phyloP scores from a whole-genome alignment of 2,888 invertebrate genomes.

The Acanthosepion esculentum region DNA sequence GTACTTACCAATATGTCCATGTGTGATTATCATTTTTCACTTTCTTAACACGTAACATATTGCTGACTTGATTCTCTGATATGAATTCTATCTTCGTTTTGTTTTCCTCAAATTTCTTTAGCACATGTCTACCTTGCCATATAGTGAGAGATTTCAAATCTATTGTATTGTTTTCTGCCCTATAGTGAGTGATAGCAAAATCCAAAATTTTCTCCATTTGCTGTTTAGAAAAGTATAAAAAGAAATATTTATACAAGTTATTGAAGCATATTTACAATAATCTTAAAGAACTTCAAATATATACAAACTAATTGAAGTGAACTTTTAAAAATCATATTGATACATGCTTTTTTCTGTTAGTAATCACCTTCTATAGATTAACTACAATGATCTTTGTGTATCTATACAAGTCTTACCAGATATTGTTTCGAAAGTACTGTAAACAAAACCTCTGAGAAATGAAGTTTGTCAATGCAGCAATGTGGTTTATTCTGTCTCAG shows the following conservation, averaged over 20 bases:
- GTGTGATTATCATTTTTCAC: background rate
- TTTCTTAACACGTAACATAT: background rate
- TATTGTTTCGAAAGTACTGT: too few relatives aligned
- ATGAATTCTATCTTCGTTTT: background rate
- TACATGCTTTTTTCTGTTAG: too few relatives aligned
- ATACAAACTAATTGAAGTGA: too few relatives aligned
- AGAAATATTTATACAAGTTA: background rate
- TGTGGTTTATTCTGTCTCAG: too few relatives aligned
- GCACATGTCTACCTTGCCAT: background rate
- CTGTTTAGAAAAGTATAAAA: background rate
- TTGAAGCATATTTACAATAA: background rate
- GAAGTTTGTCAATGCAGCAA: too few relatives aligned
- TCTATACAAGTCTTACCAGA: too few relatives aligned
- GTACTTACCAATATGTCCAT: conserved; percentile 25
- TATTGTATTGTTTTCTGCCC: background rate
- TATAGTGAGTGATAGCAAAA: background rate
- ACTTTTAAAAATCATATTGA: too few relatives aligned
- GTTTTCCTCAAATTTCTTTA: background rate
- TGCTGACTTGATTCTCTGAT: background rate
- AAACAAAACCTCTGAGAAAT: too few relatives aligned
- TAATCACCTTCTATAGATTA: too few relatives aligned
- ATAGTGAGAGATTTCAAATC: background rate
- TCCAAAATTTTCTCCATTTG: background rate
- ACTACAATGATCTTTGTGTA: too few relatives aligned
- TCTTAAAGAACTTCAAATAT: too few relatives aligned